phyloP scores from a whole-genome alignment of 2,888 invertebrate species.

The Tryphoninae sp. region DNA sequence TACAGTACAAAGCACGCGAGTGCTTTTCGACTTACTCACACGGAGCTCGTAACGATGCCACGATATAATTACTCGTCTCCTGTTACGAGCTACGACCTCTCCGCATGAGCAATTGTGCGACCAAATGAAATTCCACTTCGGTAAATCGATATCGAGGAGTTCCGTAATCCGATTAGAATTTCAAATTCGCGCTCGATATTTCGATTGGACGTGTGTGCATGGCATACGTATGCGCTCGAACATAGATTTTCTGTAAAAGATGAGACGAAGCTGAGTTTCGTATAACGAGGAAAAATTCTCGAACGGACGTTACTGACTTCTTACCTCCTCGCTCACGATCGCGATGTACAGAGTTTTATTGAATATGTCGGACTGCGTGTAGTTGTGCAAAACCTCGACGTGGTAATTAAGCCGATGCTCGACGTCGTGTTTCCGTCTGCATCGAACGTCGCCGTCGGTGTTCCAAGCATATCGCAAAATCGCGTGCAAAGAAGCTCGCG shows the following conservation, averaged over 20 bases:
- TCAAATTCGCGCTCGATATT: neutral
- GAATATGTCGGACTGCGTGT: neutral
- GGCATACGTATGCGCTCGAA: neutral
- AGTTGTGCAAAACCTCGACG: neutral
- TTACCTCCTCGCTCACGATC: slow-evolving; percentile 15
- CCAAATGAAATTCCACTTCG: slow-evolving; percentile 30
- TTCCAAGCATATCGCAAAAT: neutral
- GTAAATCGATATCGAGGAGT: slow-evolving; percentile 7
- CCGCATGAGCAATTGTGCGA: slow-evolving; percentile 31
- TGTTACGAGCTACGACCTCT: slow-evolving; percentile 25
- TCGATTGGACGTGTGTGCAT: neutral
- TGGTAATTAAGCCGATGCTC: slow-evolving; percentile 17
- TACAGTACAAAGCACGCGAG: neutral
- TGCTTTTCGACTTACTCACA: slow-evolving; percentile 32
- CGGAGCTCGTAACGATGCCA: neutral
- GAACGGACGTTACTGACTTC: too few species aligned
- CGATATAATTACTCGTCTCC: slow-evolving; percentile 21
- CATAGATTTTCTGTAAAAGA: neutral
- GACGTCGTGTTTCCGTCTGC: slow-evolving; percentile 17
- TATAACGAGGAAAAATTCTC: too few species aligned
- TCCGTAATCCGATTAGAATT: slow-evolving; percentile 10
- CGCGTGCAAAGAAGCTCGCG: neutral
- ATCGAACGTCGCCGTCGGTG: neutral
- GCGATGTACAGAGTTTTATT: slow-evolving; percentile 7
- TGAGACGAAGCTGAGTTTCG: too few species aligned